Evolutionary conservation across 2,113 vertebrate genomes (phyloP).

Genomic region (Falco punctatus): DNA sequence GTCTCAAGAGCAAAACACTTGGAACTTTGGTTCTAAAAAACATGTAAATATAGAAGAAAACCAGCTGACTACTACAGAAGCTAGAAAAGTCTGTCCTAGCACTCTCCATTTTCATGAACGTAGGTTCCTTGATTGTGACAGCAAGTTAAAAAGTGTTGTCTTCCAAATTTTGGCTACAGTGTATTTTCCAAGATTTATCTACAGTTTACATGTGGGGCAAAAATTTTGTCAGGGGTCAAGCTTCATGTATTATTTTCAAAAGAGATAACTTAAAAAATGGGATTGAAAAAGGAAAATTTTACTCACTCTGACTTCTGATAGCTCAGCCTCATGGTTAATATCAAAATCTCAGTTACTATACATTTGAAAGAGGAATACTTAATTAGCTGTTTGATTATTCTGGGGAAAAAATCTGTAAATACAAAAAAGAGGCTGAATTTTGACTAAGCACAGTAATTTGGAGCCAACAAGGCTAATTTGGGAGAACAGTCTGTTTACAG

Average conservation of each 20-base stretch:
- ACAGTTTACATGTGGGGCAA: neutral
- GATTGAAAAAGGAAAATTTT: neutral
- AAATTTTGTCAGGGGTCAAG: neutral
- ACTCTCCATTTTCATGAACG: neutral
- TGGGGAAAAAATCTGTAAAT: neutral
- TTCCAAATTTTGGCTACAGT: neutral
- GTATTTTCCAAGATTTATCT: neutral
- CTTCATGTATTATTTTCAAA: neutral
- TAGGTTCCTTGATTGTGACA: neutral
- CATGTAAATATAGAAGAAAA: neutral
- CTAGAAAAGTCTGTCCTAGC: neutral
- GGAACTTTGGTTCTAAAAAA: constrained; percentile 4
- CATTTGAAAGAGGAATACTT: neutral
- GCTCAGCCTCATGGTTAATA: neutral
- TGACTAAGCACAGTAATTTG: neutral
- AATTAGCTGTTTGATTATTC: neutral
- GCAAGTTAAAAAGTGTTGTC: neutral
- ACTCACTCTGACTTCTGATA: neutral
- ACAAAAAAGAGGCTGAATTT: neutral
- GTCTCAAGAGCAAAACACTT: neutral
- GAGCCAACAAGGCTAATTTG: neutral
- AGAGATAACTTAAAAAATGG: neutral
- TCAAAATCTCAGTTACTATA: neutral
- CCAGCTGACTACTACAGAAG: neutral
- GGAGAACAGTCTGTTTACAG: neutral